Conservation (phyloP, 2,113 vertebrate genomes). For the Condylura cristata region DNA sequence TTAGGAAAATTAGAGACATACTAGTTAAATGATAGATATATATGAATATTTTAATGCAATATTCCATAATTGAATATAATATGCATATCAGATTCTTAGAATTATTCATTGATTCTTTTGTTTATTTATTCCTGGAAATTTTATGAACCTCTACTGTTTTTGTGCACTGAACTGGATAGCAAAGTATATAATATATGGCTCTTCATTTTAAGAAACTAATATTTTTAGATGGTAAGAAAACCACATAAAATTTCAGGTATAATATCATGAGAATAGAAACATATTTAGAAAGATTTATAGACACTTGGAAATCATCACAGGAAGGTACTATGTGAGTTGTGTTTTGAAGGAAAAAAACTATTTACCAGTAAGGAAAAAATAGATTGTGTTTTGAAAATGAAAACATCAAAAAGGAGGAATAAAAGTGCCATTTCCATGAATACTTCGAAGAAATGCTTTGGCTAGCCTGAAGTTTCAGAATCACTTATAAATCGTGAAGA, state of each 20-base stretch:
- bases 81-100: background rate
- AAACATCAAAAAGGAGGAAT: background rate
- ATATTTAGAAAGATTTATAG: conserved; percentile 16
- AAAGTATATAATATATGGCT: background rate
- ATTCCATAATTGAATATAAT: background rate
- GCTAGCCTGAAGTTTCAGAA: background rate
- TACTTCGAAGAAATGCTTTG: background rate
- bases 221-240: background rate
- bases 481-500: background rate
- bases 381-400: background rate
- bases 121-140: background rate
- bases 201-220: background rate
- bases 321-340: background rate
- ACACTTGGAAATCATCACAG: background rate
- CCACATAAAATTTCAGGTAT: background rate
- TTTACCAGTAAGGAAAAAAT: background rate
- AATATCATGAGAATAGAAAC: background rate
- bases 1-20: background rate
- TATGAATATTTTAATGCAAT: background rate
- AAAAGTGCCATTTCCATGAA: background rate
- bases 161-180: background rate
- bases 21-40: background rate
- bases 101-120: background rate
- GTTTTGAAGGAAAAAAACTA: conserved; percentile 11
- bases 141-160: background rate